Conservation (phyloP, 1,140 invertebrate genomes). For the Ridgeia piscesae region DNA sequence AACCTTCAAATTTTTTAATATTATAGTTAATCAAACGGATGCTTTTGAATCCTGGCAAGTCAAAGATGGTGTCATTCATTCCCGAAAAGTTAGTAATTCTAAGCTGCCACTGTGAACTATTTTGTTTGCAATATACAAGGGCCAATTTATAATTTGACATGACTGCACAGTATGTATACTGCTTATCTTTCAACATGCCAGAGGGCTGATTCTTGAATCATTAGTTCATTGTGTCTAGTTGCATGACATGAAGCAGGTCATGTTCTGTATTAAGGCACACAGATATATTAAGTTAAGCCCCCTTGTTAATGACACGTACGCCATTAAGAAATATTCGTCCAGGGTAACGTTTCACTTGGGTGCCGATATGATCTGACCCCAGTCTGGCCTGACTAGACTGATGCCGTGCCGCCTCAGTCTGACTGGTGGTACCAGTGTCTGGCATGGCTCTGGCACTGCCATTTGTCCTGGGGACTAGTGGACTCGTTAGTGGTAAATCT, state of each 20-base stretch:
- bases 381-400: background rate
- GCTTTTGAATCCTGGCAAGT: too few relatives aligned
- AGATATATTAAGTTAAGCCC: background rate
- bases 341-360: background rate
- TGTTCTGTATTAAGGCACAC: background rate
- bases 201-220: background rate
- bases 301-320: background rate
- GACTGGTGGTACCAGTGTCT: background rate
- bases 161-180: background rate
- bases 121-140: background rate
- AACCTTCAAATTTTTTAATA: too few relatives aligned
- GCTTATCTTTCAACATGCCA: background rate
- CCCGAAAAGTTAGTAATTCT: background rate
- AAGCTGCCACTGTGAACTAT: background rate
- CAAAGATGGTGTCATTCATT: background rate
- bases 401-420: too few relatives aligned
- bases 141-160: background rate
- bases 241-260: background rate
- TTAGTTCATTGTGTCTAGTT: background rate
- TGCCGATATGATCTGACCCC: background rate
- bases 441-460: background rate
- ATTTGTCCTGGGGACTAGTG: background rate
- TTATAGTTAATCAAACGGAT: too few relatives aligned
- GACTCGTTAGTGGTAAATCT: background rate
- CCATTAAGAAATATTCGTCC: background rate